phyloP scores from a whole-genome alignment of 2,888 invertebrate genomes.

The Eupithecia dodoneata region DNA sequence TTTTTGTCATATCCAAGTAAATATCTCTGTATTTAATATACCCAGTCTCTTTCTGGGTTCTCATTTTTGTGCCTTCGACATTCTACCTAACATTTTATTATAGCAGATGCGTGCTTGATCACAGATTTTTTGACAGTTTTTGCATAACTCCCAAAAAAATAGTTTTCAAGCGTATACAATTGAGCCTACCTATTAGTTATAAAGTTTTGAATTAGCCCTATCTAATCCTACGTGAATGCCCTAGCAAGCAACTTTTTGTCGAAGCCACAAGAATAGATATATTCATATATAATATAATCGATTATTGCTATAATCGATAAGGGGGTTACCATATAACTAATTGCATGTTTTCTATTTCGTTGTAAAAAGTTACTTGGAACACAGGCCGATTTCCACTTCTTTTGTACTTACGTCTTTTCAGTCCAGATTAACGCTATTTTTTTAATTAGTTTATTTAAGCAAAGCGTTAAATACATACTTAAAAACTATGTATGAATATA shows the following conservation, averaged over 20 bases:
- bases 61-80: not conserved
- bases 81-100: not conserved
- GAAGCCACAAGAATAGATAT: not conserved
- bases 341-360: slow-evolving; percentile 36
- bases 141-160: not conserved
- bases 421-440: slow-evolving; percentile 8
- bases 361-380: slow-evolving; percentile 30
- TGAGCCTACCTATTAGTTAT: not conserved
- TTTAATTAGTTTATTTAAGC: slow-evolving; percentile 20
- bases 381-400: not conserved
- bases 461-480: slow-evolving; percentile 10
- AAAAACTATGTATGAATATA: slow-evolving; percentile 25
- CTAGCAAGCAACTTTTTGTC: not conserved
- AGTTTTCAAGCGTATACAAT: not conserved
- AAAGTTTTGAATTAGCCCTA: not conserved
- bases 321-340: not conserved
- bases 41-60: not conserved
- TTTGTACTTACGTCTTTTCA: slow-evolving; percentile 32
- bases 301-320: not conserved
- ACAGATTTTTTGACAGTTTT: slow-evolving; percentile 1
- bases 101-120: not conserved
- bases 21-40: not conserved
- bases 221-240: not conserved
- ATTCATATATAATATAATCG: not conserved
- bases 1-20: slow-evolving; percentile 14